Base-by-base conservation (phyloP, 1,140 invertebrate genomes). In the Homarus americanus region DNA sequence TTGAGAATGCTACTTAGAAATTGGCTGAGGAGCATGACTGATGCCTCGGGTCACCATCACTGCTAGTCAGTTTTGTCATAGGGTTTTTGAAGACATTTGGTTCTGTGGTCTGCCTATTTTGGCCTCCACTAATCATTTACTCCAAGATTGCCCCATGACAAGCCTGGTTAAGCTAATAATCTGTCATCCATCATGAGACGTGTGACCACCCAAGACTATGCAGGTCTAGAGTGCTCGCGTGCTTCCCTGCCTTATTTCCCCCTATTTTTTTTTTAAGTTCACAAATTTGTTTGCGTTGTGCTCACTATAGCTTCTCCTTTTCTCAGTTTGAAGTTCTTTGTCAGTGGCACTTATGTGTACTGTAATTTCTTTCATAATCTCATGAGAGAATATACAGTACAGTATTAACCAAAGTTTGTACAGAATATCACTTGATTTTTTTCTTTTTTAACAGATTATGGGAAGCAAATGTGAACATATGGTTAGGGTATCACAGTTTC, bases 1-100 rank as follows among this genome's bases (percentile, higher is more conserved):
- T 78, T 90, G 80, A 83, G 88, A 90, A 90, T 90, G 88, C 88
- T 82, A 83, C 73, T 36, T 88, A 88, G 75, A 88, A 69, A 66
- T 38, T 84, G 63, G 66, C 82, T 84, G 84, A 84, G 49, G 88
- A 90, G 88, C 88, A 90, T 90, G 88, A 78, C 32, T 83, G 80
- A 73, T 75, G 80, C 78, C 88, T 90, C 80, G 40, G 15, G 58
- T 63, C 72, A 66, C 76, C 72, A 75, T 53, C 44, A 58, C 88
- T 40, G 80, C 49, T 44, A 41, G 32, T 73, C 28, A n/a, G 66
- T 44, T 36, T 15, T 76, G 84, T 41, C 49, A 75, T 86, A 28
- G 38, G n/a, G 12, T 69, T 69, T 24, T 32, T 32, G n/a, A 28
- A 69, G n/a, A 32, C 28, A 69, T 69, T 20, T 66, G 53, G 53